Conservation (phyloP, 2,888 invertebrate species). For the Machimus atricapillus region DNA sequence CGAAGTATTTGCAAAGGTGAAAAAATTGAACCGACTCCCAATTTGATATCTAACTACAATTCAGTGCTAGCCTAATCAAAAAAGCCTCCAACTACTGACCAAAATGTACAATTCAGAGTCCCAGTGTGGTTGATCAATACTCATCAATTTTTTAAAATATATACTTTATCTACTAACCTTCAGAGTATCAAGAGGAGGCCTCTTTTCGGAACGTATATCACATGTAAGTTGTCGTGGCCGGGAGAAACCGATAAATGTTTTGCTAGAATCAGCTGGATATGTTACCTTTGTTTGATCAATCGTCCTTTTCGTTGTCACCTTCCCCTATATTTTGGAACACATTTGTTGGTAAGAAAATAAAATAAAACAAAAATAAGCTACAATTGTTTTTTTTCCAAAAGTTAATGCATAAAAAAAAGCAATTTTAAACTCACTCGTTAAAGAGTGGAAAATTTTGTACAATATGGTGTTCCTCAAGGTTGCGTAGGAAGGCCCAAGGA, state of each 20-base stretch:
- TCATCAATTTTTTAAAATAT: not conserved
- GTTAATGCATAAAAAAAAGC: not conserved
- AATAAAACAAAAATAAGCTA: not conserved
- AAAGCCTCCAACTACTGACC: not conserved
- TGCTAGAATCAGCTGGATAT: not conserved
- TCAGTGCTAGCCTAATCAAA: not conserved
- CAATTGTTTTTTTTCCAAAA: not conserved
- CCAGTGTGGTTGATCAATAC: not conserved
- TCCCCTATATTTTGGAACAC: conserved; percentile 1
- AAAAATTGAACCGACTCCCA: not conserved
- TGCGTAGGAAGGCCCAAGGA: not conserved
- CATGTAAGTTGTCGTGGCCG: not conserved
- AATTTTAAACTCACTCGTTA: not conserved
- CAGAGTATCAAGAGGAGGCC: not conserved
- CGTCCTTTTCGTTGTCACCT: not conserved
- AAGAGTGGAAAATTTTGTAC: not conserved
- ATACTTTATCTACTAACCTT: conserved; percentile 10
- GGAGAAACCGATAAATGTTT: not conserved
- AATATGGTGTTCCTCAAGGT: not conserved
- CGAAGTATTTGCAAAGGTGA: not conserved
- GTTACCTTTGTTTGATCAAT: not conserved
- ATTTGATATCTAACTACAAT: not conserved
- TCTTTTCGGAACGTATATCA: not conserved
- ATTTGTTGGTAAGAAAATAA: not conserved
- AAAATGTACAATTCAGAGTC: not conserved